phyloP scores from a whole-genome alignment of 2,797 vertebrate species.

The Delichon dasypus region DNA sequence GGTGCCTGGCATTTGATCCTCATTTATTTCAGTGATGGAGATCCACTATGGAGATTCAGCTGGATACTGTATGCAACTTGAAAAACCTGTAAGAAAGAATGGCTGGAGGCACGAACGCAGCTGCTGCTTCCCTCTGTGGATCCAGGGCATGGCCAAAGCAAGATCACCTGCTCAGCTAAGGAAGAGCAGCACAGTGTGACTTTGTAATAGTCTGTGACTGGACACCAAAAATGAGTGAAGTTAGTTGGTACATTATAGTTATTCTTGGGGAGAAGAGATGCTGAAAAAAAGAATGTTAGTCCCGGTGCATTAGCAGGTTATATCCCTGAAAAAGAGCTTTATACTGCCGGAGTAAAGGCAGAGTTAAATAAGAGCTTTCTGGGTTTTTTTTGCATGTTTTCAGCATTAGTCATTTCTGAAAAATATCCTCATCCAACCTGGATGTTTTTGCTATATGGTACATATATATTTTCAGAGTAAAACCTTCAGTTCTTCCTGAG shows the following conservation, averaged over 20 bases:
- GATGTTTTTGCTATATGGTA: not conserved
- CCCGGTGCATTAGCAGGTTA: not conserved
- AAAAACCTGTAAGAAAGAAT: not conserved
- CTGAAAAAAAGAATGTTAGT: not conserved
- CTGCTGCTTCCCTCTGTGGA: not conserved
- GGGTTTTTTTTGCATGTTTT: not conserved
- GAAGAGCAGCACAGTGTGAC: not conserved
- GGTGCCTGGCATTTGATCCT: not conserved
- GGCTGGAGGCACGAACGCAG: accelerated
- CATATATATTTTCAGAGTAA: not conserved
- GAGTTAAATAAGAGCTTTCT: not conserved
- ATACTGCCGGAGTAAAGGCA: not conserved
- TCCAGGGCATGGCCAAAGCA: not conserved
- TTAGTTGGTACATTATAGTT: not conserved
- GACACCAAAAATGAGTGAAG: not conserved
- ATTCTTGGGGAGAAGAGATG: not conserved
- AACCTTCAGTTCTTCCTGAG: not conserved
- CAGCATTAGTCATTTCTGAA: not conserved
- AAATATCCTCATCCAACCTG: not conserved
- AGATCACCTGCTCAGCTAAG: not conserved
- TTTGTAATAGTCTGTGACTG: not conserved
- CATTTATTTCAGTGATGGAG: not conserved
- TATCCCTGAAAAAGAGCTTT: not conserved
- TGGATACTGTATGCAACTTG: not conserved
- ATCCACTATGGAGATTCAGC: not conserved